Percentiles rank a stretch among this genome's conserved stretches.
phyloP scores from a whole-genome alignment of 1,140 invertebrate species.

The Drosophila sechellia region DNA sequence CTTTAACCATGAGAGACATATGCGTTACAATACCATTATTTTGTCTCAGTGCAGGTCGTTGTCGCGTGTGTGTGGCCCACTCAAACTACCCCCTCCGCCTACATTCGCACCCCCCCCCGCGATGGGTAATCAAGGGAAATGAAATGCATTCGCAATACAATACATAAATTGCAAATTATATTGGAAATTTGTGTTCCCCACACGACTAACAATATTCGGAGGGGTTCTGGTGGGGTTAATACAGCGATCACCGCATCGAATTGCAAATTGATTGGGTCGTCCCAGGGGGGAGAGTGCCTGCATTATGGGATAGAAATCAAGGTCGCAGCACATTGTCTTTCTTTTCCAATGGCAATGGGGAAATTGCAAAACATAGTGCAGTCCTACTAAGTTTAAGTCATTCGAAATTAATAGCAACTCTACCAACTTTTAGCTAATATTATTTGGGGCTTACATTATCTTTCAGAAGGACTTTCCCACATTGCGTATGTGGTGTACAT shows the following conservation, averaged over 20 bases:
- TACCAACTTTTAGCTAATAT: too few relatives aligned
- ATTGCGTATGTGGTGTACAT: not conserved
- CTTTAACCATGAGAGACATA: too few relatives aligned
- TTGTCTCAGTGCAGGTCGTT: not conserved
- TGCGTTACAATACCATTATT: not conserved
- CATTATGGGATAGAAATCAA: slow-evolving; percentile 9
- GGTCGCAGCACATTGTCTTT: slow-evolving; percentile 12
- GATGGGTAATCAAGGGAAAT: slow-evolving; percentile 31
- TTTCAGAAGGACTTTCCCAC: not conserved
- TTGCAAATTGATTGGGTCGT: slow-evolving; percentile 49
- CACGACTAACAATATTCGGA: slow-evolving; percentile 10
- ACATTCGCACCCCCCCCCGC: not conserved
- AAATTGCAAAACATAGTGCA: not conserved
- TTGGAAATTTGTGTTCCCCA: slow-evolving; percentile 34
- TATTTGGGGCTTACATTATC: not conserved
- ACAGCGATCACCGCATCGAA: slow-evolving; percentile 63
- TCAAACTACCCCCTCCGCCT: not conserved
- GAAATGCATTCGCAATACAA: slow-evolving; percentile 48
- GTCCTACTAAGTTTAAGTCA: too few relatives aligned
- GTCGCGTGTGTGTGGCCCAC: slow-evolving; percentile 8
- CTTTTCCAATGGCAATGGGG: slow-evolving; percentile 1
- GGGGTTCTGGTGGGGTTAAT: not conserved
- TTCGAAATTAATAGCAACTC: too few relatives aligned
- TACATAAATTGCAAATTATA: slow-evolving; percentile 65
- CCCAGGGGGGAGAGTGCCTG: not conserved